Base-by-base conservation (phyloP, 2,888 invertebrate genomes). In the Eudemis profundana region DNA sequence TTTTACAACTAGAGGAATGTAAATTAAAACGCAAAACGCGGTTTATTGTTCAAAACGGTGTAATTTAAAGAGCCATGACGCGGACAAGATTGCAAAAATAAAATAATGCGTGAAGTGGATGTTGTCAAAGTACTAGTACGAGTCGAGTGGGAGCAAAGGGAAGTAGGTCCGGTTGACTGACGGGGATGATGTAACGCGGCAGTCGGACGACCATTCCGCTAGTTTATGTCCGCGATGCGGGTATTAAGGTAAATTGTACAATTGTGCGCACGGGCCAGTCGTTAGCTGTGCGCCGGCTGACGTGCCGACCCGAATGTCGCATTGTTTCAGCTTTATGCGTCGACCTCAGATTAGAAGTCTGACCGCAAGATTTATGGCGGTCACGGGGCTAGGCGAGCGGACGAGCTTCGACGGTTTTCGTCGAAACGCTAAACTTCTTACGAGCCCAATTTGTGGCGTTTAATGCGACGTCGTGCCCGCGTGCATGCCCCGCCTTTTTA, bases 231-330 rank as follows among this genome's bases (percentile, higher is more conserved):
- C 79, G 82, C 78, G 84, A 83, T 82, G 83, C 81, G 81, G 80
- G 85, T 85, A 89, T 90, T 89, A 90, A 89, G 83, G 89, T 90
- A 90, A 90, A 90, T 87, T 86, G 89, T 87, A 88, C 85, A 86
- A 90, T 89, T 88, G 90, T 81, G 81, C 79, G 90, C 91, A 91
- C 91, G 90, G 87, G 91, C 86, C 86, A 86, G 87, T 90, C 90
- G 90, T 90, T 89, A 90, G 81, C 74, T n/a, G n/a, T n/a, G n/a
- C 76, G 77, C 54, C 68, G 75, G 67, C 75, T 82, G 84, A 87
- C 87, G 87, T 85, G 87, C 88, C 84, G 80, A 74, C 78, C 83
- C 81, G 75, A 85, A 84, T 78, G 89, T 89, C 89, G 86, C 88
- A 87, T 90, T 90, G 90, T 90, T 86, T 87, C 83, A 85, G 80